Evolutionary conservation across 2,888 invertebrate genomes (phyloP).

Genomic region (Aspidapion aeneum): DNA sequence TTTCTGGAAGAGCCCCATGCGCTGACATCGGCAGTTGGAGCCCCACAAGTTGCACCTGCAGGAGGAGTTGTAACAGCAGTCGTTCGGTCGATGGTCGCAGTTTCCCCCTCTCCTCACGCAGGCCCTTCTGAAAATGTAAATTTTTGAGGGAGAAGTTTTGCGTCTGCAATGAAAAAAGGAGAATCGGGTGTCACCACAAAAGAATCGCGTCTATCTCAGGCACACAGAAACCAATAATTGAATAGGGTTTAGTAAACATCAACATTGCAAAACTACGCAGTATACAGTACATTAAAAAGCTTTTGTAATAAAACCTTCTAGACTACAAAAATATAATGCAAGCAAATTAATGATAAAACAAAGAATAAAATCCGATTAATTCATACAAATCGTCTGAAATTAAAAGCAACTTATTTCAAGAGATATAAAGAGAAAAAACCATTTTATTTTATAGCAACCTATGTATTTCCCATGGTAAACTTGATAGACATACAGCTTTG

Average conservation of each 20-base stretch:
- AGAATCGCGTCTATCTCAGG: slow-evolving; percentile 38
- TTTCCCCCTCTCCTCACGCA: slow-evolving; percentile 78
- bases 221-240: slow-evolving; percentile 27
- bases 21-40: slow-evolving; percentile 83
- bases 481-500: too few species aligned
- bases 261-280: too few species aligned
- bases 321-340: too few species aligned
- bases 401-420: too few species aligned
- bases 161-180: slow-evolving; percentile 60
- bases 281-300: too few species aligned
- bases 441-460: too few species aligned
- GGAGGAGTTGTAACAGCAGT: slow-evolving; percentile 82
- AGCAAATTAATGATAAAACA: too few species aligned
- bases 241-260: neutral
- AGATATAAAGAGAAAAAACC: too few species aligned
- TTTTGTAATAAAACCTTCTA: too few species aligned
- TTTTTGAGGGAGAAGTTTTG: slow-evolving; percentile 64
- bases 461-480: too few species aligned
- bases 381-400: too few species aligned
- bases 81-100: slow-evolving; percentile 80
- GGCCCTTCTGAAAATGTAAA: slow-evolving; percentile 81
- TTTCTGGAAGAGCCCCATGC: slow-evolving; percentile 85
- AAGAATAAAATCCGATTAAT: too few species aligned
- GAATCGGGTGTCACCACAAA: neutral
- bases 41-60: slow-evolving; percentile 90